A percentile compares a stretch with the other conserved stretches of the same genome.
phyloP scores from a whole-genome alignment of 2,888 invertebrate genomes.

The Myopa tessellatipennis region DNA sequence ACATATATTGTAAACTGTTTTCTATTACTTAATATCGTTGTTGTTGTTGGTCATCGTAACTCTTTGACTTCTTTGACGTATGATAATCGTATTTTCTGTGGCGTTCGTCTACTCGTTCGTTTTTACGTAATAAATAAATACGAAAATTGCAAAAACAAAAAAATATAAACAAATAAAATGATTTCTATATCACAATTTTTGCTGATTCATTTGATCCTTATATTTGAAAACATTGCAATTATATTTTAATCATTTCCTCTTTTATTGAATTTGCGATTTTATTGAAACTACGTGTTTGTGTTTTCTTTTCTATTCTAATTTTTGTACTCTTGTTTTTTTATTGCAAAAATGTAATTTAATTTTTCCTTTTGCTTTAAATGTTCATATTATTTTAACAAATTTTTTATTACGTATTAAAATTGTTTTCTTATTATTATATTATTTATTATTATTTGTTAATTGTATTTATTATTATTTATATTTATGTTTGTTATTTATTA shows the following conservation, averaged over 20 bases:
- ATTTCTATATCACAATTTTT: constrained; percentile 38
- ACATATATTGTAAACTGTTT: constrained; percentile 30
- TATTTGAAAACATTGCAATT: constrained; percentile 12
- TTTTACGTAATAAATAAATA: constrained; percentile 43
- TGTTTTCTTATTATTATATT: not conserved
- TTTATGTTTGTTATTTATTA: too few species aligned
- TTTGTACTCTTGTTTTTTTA: not conserved
- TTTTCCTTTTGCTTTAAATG: constrained; percentile 1
- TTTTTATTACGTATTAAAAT: not conserved
- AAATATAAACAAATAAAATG: constrained; percentile 46
- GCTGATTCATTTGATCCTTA: constrained; percentile 31
- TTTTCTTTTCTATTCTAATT: not conserved
- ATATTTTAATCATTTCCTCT: not conserved
- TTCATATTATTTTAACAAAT: not conserved
- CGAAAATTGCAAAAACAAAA: constrained; percentile 42
- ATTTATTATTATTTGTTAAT: too few species aligned
- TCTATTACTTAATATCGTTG: constrained; percentile 34
- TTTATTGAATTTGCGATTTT: not conserved
- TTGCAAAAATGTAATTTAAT: not conserved
- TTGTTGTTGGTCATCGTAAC: constrained; percentile 31
- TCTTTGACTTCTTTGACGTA: constrained; percentile 11
- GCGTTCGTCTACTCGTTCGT: constrained; percentile 33
- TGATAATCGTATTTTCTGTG: constrained; percentile 22
- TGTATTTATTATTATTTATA: too few species aligned
- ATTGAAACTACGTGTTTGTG: not conserved